Base-by-base conservation (phyloP, 2,888 invertebrate species). In the Mimas tiliae region DNA sequence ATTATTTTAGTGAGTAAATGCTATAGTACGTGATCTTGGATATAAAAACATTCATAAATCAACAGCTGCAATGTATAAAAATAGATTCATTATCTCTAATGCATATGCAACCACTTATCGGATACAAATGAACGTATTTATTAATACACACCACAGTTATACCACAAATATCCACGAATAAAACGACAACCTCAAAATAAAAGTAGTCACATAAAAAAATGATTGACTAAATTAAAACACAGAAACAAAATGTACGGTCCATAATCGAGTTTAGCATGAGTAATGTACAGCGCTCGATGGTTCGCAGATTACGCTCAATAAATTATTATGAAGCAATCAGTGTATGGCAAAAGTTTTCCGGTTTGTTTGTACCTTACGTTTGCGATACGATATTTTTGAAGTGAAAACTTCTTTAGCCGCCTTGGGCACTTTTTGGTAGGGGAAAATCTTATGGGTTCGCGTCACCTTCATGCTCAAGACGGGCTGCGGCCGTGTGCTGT, bases 311-410 rank as follows among this genome's bases (percentile, higher is more conserved):
- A 91, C 87, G 82, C 83, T 87, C 87, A 86, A 91, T 91, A 90
- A 90, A 91, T 91, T 91, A 91, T 91, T 91, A 90, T 91, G 89
- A 89, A 91, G 88, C 91, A 91, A 91, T 92, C 90, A 88, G 86
- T 90, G 89, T 91, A 90, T 86, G 84, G 85, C 79, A 84, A 88
- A 90, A 91, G 85, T 90, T 91, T 86, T 70, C 70, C 71, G 48
- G 21, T 19, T 47, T 48, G 21, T 79, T 88, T 82, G 75, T 21
- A 70, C 3, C 9, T 0, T 4, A 45, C 83, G 88, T 74, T 47
- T 4, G 47, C 83, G 88, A 74, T 47, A 75, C 85, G 86, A 76
- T 7, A 34, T 48, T 50, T 27, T 27, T 1, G 27, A 27, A 3
- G 27, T 27, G 27, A 27, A n/a, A n/a, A n/a, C n/a, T n/a, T n/a